Base-by-base conservation (phyloP, 2,888 invertebrate species). In the Orthosia gothica region DNA sequence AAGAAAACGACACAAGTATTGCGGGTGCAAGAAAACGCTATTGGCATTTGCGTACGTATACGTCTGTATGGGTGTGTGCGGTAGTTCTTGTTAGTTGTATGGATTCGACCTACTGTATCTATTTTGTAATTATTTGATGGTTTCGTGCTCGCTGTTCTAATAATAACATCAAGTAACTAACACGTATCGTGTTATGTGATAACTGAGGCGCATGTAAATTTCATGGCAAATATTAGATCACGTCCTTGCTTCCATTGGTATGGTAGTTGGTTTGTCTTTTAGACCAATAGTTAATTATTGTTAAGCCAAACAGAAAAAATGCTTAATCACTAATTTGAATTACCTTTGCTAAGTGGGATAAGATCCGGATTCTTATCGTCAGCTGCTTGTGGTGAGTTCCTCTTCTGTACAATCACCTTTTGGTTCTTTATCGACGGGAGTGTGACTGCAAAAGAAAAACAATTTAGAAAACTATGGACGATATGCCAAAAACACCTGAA, bases 351-450 rank as follows among this genome's bases (percentile, higher is more conserved):
- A 89, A 98, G 97, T 23, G 98, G 98, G 86, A 99, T 98, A 86
- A 99, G 98, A 93, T 99, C 99, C 13, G 99, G 98, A 96, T 99
- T 98, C 88, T 98, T 97, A 90, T 99, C 99, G 90, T 99, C 99
- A 89, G 98, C 98, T 88, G 98, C 97, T 91, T 98, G 98, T 84
- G 98, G 98, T 12, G 97, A 96, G 71, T 90, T 92, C 45, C 94
- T 87, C 79, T 94, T 95, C 61, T 97, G 97, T 87, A 98, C 93
- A 54, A 97, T 97, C 79, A 97, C 97, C 92, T 98, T 98, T 92
- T 98, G 96, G 68, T 93, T 95, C 84, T 96, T 96, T 74, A 93
- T 81, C n/a, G 95, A 86, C 20, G 95, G 95, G 77, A 95, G 90
- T 47, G 95, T 93, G 26, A 96, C 96, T 96, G 94, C 11, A 90